Percentiles rank a stretch among this genome's conserved stretches.
phyloP scores from a whole-genome alignment of 2,113 vertebrate species.

The Trachemys scripta region DNA sequence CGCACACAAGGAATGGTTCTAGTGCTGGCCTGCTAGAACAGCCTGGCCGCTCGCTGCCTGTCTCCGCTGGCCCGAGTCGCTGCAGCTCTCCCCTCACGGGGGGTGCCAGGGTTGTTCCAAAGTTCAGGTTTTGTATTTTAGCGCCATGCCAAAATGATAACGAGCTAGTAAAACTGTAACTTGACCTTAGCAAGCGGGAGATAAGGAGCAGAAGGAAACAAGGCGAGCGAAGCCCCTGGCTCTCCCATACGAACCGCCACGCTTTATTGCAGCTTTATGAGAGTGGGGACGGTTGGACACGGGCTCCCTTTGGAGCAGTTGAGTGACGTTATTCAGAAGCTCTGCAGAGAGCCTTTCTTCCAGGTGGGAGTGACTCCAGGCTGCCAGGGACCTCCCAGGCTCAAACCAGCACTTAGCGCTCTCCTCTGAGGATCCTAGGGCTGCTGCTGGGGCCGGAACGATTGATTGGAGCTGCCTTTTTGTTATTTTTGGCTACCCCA shows the following conservation, averaged over 20 bases:
- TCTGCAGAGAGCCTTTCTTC: not conserved
- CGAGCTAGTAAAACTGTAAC: constrained; percentile 69
- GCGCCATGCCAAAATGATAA: constrained; percentile 45
- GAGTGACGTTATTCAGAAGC: rapidly evolving
- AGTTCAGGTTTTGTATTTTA: constrained; percentile 31
- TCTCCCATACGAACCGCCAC: not conserved
- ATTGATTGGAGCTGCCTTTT: constrained; percentile 41
- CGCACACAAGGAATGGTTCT: not conserved
- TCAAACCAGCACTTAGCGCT: not conserved
- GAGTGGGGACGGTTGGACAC: not conserved
- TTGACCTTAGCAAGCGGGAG: constrained; percentile 15
- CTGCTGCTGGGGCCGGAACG: constrained; percentile 25
- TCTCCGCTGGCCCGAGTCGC: not conserved
- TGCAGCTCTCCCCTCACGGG: not conserved
- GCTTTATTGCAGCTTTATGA: not conserved
- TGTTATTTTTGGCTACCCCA: constrained; percentile 66
- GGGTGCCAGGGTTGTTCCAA: constrained; percentile 36
- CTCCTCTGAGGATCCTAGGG: constrained; percentile 14
- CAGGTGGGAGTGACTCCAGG: not conserved
- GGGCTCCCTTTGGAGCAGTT: not conserved
- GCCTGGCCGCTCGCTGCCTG: not conserved
- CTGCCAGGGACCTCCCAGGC: not conserved
- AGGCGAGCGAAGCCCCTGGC: not conserved
- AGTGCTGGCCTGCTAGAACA: not conserved
- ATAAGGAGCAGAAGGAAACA: constrained; percentile 44